Evolutionary conservation across 2,888 invertebrate genomes (phyloP).

Genomic region (Rotaria magnacalcarata): DNA sequence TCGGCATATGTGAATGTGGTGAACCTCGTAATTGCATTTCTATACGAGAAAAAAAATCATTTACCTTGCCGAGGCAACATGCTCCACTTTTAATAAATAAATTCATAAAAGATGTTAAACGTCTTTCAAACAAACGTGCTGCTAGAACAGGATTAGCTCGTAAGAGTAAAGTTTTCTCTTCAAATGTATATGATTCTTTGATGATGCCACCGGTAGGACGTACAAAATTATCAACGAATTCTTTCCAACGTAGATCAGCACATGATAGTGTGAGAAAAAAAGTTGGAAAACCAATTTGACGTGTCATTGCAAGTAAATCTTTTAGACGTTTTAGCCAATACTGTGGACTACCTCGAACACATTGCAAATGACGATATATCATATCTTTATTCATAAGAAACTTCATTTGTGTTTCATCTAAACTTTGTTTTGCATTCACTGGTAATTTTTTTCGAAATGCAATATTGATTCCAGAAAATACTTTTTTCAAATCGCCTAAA

Average conservation of each 20-base stretch:
- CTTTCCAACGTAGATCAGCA: neutral
- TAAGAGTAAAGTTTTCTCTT: neutral
- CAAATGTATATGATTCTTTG: neutral
- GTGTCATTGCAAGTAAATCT: slow-evolving; percentile 49
- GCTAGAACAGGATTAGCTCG: neutral
- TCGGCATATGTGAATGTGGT: neutral
- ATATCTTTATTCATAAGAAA: neutral
- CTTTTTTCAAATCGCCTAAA: neutral
- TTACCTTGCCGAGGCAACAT: neutral
- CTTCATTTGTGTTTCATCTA: slow-evolving; percentile 40
- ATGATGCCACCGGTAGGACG: neutral
- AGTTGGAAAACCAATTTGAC: slow-evolving; percentile 1
- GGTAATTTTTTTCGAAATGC: neutral
- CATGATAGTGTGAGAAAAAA: neutral
- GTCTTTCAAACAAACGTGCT: neutral
- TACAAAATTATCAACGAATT: neutral
- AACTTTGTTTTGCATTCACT: slow-evolving; percentile 41
- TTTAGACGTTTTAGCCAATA: slow-evolving; percentile 49
- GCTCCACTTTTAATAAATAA: neutral
- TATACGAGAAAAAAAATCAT: neutral
- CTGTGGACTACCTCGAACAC: slow-evolving; percentile 48
- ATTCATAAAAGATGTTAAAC: neutral
- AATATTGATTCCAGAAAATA: neutral
- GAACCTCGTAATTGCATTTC: neutral
- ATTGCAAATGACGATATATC: neutral